Evolutionary conservation across 2,888 invertebrate species (phyloP).

Genomic region (Drosophila pegasa): DNA sequence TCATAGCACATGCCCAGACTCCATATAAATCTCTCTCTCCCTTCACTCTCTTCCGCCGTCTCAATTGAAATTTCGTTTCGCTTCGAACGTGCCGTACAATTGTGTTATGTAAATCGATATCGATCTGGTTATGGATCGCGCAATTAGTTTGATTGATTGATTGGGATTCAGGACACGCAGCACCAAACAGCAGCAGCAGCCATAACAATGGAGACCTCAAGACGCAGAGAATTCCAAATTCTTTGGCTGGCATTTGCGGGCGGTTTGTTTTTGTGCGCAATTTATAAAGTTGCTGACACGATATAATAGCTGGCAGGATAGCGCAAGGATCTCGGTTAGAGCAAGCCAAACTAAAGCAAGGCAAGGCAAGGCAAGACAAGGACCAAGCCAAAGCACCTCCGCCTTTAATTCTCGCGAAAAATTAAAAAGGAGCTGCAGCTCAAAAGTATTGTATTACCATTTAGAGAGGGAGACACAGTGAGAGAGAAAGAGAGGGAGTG

Average conservation of each 20-base stretch:
- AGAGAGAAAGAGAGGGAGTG: background rate
- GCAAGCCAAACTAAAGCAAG: conserved; percentile 12
- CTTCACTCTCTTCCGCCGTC: background rate
- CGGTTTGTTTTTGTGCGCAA: conserved; percentile 83
- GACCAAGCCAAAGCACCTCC: conserved; percentile 62
- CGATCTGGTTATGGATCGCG: conserved; percentile 64
- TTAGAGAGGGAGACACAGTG: conserved; percentile 1
- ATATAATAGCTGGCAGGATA: conserved; percentile 60
- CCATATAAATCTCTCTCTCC: too few relatives aligned
- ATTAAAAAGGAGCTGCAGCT: conserved; percentile 69
- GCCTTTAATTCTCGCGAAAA: conserved; percentile 78
- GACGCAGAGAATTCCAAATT: background rate
- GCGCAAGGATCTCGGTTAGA: conserved; percentile 42
- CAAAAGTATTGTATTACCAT: conserved; percentile 67
- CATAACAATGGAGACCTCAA: conserved; percentile 18
- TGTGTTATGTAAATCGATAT: conserved; percentile 78
- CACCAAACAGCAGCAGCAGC: conserved; percentile 58
- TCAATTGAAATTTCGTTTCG: conserved; percentile 31
- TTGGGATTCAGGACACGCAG: conserved; percentile 64
- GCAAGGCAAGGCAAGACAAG: conserved; percentile 3
- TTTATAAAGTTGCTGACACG: conserved; percentile 83
- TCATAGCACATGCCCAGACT: background rate
- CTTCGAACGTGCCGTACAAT: conserved; percentile 65
- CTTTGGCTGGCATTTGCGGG: conserved; percentile 64
- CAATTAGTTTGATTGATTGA: conserved; percentile 73